Evolutionary conservation across 2,797 vertebrate genomes (phyloP).

Genomic region (Psittacula echo): DNA sequence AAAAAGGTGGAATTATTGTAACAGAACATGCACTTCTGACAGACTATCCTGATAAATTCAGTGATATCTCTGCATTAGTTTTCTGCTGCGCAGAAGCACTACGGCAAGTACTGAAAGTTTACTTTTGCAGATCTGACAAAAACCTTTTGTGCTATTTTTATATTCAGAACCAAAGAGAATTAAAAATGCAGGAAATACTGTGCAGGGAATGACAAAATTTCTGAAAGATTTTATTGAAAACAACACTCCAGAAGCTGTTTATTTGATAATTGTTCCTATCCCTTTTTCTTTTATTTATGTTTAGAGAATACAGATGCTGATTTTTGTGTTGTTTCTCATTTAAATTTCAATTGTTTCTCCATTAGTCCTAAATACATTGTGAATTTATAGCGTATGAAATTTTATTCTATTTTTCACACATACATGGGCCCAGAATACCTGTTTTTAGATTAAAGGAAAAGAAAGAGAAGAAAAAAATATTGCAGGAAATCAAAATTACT

Average conservation of each 20-base stretch:
- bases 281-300: slow-evolving; percentile 20
- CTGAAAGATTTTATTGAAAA: not conserved
- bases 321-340: slow-evolving; percentile 12
- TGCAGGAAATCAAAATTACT: not conserved
- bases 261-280: not conserved
- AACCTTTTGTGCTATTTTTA: not conserved
- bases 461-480: not conserved
- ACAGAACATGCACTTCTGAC: not conserved
- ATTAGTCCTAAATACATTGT: not conserved
- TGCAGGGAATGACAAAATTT: slow-evolving; percentile 20
- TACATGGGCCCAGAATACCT: not conserved
- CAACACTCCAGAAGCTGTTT: slow-evolving; percentile 17
- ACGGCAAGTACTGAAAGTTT: not conserved
- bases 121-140: not conserved
- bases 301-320: slow-evolving; percentile 6
- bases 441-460: not conserved
- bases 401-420: not conserved
- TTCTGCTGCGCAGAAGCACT: not conserved
- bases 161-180: slow-evolving; percentile 16
- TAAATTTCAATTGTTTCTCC: slow-evolving; percentile 33
- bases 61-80: not conserved
- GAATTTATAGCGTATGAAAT: slow-evolving; percentile 23
- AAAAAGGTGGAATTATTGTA: not conserved
- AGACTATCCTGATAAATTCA: not conserved
- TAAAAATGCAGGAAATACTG: not conserved